Conservation (phyloP, 2,113 vertebrate species). For the Arothron firmamentum region DNA sequence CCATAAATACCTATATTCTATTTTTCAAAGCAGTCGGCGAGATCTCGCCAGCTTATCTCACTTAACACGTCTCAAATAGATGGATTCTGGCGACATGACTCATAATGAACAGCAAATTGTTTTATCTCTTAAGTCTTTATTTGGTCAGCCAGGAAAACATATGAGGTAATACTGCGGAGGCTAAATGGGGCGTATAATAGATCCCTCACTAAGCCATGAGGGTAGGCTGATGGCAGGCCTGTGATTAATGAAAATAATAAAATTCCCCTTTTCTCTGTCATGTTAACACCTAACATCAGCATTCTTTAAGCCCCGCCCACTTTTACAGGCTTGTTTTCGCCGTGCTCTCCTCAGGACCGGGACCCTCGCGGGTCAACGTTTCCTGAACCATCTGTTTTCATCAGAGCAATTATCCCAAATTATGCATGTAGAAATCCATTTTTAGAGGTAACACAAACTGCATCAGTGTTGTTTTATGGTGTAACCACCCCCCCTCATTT, state of each 20-base stretch:
- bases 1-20: slow-evolving; percentile 82
- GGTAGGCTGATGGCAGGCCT: slow-evolving; percentile 92
- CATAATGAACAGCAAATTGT: slow-evolving; percentile 99
- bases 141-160: slow-evolving; percentile 99
- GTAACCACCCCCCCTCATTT: too few relatives aligned
- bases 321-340: too few relatives aligned
- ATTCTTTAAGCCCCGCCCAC: too few relatives aligned
- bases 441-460: too few relatives aligned
- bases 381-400: too few relatives aligned
- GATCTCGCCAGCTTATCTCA: slow-evolving; percentile 88
- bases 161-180: slow-evolving; percentile 99
- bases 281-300: slow-evolving; percentile 45
- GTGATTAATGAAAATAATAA: slow-evolving; percentile 99
- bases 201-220: slow-evolving; percentile 97
- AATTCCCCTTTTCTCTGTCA: slow-evolving; percentile 86
- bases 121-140: slow-evolving; percentile 99
- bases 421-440: too few relatives aligned
- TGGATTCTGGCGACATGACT: slow-evolving; percentile 99
- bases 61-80: slow-evolving; percentile 99
- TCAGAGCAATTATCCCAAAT: too few relatives aligned
- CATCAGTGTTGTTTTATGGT: too few relatives aligned
- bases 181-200: slow-evolving; percentile 99
- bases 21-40: slow-evolving; percentile 63
- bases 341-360: too few relatives aligned
- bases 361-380: too few relatives aligned